Evolutionary conservation across 2,888 invertebrate species (phyloP).

Genomic region (Anthophora plumipes): DNA sequence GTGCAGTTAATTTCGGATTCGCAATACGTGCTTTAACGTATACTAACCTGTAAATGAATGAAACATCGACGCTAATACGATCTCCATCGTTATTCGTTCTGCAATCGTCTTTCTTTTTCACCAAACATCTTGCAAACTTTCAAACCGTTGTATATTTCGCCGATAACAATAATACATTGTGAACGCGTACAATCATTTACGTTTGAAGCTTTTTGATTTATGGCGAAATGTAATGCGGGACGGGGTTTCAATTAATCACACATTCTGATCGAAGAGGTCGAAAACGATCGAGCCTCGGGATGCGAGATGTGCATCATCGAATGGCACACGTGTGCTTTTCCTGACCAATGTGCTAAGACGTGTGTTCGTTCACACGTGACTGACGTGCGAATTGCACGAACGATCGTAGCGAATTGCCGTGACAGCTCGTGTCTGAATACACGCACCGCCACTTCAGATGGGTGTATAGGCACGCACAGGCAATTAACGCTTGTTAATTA

Average conservation of each 20-base stretch:
- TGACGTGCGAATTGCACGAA: conserved; percentile 79
- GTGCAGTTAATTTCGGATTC: conserved; percentile 9
- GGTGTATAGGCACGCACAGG: conserved; percentile 65
- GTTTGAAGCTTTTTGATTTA: conserved; percentile 5
- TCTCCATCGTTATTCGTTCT: conserved; percentile 2
- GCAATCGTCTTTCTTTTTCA: conserved; percentile 7
- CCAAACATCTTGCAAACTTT: neutral
- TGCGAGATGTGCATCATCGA: conserved; percentile 41
- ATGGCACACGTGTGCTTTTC: conserved; percentile 38
- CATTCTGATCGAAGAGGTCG: conserved; percentile 6
- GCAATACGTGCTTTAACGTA: conserved; percentile 9
- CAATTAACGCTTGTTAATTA: conserved; percentile 78
- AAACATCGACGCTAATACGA: conserved; percentile 30
- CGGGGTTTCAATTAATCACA: conserved; percentile 33
- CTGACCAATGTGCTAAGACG: conserved; percentile 38
- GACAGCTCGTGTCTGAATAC: conserved; percentile 59
- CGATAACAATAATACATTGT: neutral
- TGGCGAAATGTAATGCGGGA: neutral
- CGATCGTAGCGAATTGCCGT: conserved; percentile 76
- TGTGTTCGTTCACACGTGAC: conserved; percentile 78
- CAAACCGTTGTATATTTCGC: conserved; percentile 5
- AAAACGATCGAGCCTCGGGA: conserved; percentile 5
- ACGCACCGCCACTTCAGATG: conserved; percentile 50
- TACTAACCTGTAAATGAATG: conserved; percentile 12
- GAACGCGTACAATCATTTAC: conserved; percentile 2